phyloP scores from a whole-genome alignment of 2,888 invertebrate genomes.

The Neoaliturus tenellus region DNA sequence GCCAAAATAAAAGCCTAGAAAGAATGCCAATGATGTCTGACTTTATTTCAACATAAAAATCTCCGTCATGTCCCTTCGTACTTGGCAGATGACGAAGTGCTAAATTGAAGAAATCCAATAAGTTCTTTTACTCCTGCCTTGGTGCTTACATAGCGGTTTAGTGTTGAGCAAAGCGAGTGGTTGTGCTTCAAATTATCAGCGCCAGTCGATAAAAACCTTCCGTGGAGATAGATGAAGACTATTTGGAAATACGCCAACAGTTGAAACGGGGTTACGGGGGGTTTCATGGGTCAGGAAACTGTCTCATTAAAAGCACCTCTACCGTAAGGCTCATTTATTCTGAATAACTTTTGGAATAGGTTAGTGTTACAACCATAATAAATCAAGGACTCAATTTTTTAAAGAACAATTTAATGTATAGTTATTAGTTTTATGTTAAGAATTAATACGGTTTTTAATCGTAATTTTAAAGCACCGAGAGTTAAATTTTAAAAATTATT shows the following conservation, averaged over 20 bases:
- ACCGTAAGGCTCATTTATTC: too few relatives aligned
- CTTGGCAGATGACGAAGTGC: not conserved
- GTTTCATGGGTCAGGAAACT: not conserved
- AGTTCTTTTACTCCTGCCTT: not conserved
- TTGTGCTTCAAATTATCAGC: not conserved
- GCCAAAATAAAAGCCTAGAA: too few relatives aligned
- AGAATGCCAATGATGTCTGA: too few relatives aligned
- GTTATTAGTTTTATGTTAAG: too few relatives aligned
- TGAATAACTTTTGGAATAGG: too few relatives aligned
- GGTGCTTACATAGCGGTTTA: not conserved
- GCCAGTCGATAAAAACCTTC: not conserved
- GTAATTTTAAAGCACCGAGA: too few relatives aligned
- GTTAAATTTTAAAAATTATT: too few relatives aligned
- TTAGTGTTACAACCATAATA: too few relatives aligned
- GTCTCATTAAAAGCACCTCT: not conserved
- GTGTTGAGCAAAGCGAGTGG: not conserved
- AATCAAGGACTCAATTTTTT: too few relatives aligned
- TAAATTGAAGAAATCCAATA: not conserved
- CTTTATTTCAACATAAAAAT: too few relatives aligned
- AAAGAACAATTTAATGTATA: too few relatives aligned
- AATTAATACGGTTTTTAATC: too few relatives aligned
- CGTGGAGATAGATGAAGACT: not conserved
- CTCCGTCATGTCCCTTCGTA: not conserved
- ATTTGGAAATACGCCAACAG: conserved; percentile 3
- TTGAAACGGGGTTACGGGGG: not conserved